Base-by-base conservation (phyloP, 2,113 vertebrate genomes). In the Madoqua kirkii region DNA sequence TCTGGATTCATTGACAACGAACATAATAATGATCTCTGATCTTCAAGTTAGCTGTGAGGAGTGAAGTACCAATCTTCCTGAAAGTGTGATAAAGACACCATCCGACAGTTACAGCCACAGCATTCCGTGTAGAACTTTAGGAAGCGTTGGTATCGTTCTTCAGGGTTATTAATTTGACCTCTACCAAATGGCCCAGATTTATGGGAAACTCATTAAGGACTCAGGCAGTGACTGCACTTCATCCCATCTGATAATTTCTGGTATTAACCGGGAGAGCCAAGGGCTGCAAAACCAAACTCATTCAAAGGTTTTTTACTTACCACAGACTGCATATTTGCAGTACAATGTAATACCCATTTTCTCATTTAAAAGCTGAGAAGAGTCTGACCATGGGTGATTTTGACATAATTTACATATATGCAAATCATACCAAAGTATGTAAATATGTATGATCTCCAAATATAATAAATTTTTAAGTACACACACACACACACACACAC, bases 131-230 rank as follows among this genome's bases (percentile, higher is more conserved):
- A 29, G 64, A 91, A 52, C 55, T 57, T 85, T 19, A 6, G n/a
- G 21, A 48, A 92, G 64, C 93, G 71, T 1, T 95, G 97, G 96
- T 97, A 98, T 88, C 94, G 45, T 89, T 94, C 95, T 87, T 74
- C 54, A 85, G 60, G 14, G 93, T 87, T 97, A 96, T 92, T 97
- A 98, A 16, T 98, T 84, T 98, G 98, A 98, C 97, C 98, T 98
- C 97, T 89, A 92, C 91, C 16, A 55, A 98, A 89, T 2, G 96
- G 96, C 97, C 48, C 86, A 97, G 97, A 91, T 98, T 98, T 97
- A 97, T 85, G 95, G 88, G 94, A 96, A 97, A 85, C 93, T 98
- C 97, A 98, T 98, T 98, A 97, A 95, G 83, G 94, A 98, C 96
- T 82, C 92, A 45, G 89, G 93, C 60, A 86, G 94, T 43, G 96